Evolutionary conservation across 2,113 vertebrate genomes (phyloP).

Genomic region (Pyrgilauda ruficollis): DNA sequence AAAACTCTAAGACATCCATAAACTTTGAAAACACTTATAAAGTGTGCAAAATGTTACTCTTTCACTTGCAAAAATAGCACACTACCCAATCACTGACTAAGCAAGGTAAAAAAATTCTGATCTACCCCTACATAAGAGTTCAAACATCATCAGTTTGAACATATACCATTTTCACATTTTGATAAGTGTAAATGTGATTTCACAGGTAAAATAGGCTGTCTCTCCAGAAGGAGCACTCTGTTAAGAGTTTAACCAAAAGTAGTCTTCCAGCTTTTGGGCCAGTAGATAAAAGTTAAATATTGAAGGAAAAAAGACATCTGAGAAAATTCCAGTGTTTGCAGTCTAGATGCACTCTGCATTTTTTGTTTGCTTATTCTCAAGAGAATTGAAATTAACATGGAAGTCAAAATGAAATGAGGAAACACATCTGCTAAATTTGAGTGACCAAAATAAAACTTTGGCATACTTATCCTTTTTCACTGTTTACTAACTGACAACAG

Average conservation of each 20-base stretch:
- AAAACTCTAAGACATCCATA: neutral
- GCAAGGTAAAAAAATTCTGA: neutral
- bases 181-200: neutral
- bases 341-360: neutral
- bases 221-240: neutral
- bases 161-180: rapidly evolving
- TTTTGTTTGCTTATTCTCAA: neutral
- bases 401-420: neutral
- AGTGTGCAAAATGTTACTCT: neutral
- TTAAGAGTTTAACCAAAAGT: neutral
- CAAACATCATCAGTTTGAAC: neutral
- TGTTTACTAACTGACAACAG: neutral
- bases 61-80: neutral
- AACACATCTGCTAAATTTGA: neutral
- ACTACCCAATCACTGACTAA: neutral
- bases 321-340: neutral
- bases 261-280: neutral
- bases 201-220: neutral
- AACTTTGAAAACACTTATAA: neutral
- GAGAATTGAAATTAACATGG: neutral
- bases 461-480: neutral
- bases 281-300: neutral
- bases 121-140: neutral
- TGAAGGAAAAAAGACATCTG: neutral
- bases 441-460: neutral